Conservation (phyloP, 2,797 vertebrate genomes). For the Helostoma temminkii region DNA sequence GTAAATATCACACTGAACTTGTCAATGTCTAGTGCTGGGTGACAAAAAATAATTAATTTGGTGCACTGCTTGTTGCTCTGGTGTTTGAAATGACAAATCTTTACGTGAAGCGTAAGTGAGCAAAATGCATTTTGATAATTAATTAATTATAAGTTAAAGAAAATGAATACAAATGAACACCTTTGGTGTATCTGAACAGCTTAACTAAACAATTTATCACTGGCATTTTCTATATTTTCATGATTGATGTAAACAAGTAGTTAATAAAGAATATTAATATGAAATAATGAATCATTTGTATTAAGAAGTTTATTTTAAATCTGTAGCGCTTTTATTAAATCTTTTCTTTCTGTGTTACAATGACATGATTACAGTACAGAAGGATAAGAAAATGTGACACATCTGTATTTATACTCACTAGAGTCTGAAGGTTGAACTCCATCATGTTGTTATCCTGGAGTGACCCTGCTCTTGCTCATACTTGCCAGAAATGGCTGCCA, state of each 20-base stretch:
- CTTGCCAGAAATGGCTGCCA: slow-evolving; percentile 43
- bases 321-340: slow-evolving; percentile 10
- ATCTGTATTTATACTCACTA: not conserved
- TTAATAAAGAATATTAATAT: not conserved
- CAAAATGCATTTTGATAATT: slow-evolving; percentile 7
- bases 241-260: slow-evolving; percentile 5
- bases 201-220: slow-evolving; percentile 17
- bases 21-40: not conserved
- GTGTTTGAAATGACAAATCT: slow-evolving; percentile 31
- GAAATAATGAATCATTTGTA: not conserved
- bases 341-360: not conserved
- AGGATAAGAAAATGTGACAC: not conserved
- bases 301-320: not conserved
- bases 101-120: slow-evolving; percentile 8
- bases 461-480: slow-evolving; percentile 36
- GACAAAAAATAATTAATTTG: no score
- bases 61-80: not conserved
- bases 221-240: not conserved
- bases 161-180: no score
- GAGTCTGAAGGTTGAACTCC: slow-evolving; percentile 20
- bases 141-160: no score
- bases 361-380: slow-evolving; percentile 2
- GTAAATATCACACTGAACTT: slow-evolving; percentile 23
- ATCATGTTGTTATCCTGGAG: slow-evolving; percentile 16
- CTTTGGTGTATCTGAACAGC: no score